phyloP scores from a whole-genome alignment of 2,797 vertebrate genomes.

The Odontamblyopus lacepedii region DNA sequence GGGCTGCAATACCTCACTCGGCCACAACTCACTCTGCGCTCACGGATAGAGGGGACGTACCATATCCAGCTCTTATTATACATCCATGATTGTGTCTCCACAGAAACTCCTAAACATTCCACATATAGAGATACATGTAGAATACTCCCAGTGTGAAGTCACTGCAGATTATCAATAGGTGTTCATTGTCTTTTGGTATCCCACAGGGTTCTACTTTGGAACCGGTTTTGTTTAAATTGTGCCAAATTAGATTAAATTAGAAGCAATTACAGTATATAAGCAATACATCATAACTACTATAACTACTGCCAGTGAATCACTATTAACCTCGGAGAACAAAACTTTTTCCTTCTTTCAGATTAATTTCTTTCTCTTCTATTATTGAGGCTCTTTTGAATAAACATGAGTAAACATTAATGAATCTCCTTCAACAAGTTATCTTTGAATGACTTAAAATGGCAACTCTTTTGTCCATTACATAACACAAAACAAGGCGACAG shows the following conservation, averaged over 20 bases:
- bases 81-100: too few species aligned
- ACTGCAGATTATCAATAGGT: neutral
- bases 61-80: too few species aligned
- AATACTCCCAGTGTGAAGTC: too few species aligned
- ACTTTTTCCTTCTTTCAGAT: neutral
- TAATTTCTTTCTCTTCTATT: constrained; percentile 1
- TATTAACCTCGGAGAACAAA: too few species aligned
- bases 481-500: neutral
- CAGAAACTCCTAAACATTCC: too few species aligned
- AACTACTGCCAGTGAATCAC: neutral
- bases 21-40: too few species aligned
- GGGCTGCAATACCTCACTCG: too few species aligned
- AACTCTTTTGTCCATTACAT: constrained; percentile 7
- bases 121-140: too few species aligned
- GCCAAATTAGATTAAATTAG: neutral
- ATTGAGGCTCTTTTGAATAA: constrained; percentile 16
- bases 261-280: neutral
- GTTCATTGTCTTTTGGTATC: neutral
- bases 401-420: constrained; percentile 36
- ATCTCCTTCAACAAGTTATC: constrained; percentile 40
- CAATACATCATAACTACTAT: neutral
- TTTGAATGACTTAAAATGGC: constrained; percentile 32
- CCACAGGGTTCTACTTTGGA: neutral
- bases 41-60: too few species aligned
- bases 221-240: neutral